Percentiles rank a stretch among this genome's conserved stretches.
These are phyloP conservation scores for Megaleporinus macrocephalus DNA, from an alignment of 2,113 vertebrate genomes.

Conservation along the genomic window DNA sequence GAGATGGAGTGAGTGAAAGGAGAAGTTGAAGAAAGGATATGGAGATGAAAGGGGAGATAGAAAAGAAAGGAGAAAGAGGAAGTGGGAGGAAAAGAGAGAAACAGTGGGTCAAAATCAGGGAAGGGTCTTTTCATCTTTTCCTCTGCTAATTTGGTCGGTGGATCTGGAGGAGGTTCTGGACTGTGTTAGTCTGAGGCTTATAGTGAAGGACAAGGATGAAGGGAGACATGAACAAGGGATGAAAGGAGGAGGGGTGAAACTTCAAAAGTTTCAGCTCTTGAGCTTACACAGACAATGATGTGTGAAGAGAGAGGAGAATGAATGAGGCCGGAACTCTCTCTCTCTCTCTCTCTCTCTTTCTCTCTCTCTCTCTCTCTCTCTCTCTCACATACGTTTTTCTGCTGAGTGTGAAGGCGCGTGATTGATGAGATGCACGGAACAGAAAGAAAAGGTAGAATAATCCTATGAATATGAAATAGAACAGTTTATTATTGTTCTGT, in stretches of 20 bases:
- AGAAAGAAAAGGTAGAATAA: background rate
- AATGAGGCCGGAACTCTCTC: background rate
- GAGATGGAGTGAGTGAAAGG: background rate
- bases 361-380: no score
- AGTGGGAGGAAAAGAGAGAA: background rate
- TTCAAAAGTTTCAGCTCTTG: constrained; percentile 28
- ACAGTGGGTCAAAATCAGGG: background rate
- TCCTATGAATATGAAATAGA: background rate
- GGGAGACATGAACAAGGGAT: constrained; percentile 21
- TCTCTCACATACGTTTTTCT: background rate
- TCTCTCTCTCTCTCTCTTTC: background rate
- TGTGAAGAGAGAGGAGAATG: constrained; percentile 15
- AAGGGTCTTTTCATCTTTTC: constrained; percentile 36
- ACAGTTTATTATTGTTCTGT: background rate
- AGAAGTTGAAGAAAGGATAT: constrained; percentile 8
- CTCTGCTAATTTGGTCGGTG: constrained; percentile 23
- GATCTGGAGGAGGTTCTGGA: constrained; percentile 31
- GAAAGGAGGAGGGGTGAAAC: constrained; percentile 10
- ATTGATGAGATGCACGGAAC: constrained; percentile 9
- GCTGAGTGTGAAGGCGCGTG: constrained; percentile 7
- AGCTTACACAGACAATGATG: constrained; percentile 28
- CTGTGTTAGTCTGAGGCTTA: constrained; percentile 21
- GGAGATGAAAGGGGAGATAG: background rate
- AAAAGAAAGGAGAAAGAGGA: background rate
- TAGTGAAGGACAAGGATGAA: constrained; percentile 23